Evolutionary conservation across 1,140 invertebrate species (phyloP).

Genomic region (Caenorhabditis remanei): DNA sequence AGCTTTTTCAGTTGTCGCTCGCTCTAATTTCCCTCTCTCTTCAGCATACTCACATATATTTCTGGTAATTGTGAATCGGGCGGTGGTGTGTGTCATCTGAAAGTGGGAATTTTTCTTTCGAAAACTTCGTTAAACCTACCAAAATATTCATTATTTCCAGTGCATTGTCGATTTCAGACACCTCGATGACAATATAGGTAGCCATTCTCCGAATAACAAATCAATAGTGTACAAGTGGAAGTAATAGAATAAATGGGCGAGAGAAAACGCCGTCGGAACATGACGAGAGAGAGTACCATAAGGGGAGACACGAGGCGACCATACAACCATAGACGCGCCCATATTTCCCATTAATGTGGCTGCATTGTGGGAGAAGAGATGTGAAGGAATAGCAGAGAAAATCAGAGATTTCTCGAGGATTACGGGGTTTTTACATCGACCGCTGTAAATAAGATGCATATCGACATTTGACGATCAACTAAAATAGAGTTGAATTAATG

Average conservation of each 20-base stretch:
- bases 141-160: slow-evolving; percentile 17
- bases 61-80: neutral
- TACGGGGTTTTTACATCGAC: too few relatives aligned
- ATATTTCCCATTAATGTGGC: neutral
- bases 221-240: slow-evolving; percentile 13
- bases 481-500: too few relatives aligned
- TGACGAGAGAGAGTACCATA: neutral
- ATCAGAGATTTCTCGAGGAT: too few relatives aligned
- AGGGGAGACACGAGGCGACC: slow-evolving; percentile 1
- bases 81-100: slow-evolving; percentile 27
- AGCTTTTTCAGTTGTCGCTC: neutral
- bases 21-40: slow-evolving; percentile 2
- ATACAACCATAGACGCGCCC: neutral
- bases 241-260: neutral
- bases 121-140: neutral
- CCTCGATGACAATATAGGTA: slow-evolving; percentile 12
- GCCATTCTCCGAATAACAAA: neutral
- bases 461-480: too few relatives aligned
- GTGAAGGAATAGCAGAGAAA: neutral
- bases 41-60: slow-evolving; percentile 23
- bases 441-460: too few relatives aligned
- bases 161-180: slow-evolving; percentile 12
- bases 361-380: neutral
- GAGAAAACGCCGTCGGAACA: too few relatives aligned
- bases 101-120: neutral